Evolutionary conservation across 2,797 vertebrate species (phyloP).

Genomic region (Dendrocincla tyrannina): DNA sequence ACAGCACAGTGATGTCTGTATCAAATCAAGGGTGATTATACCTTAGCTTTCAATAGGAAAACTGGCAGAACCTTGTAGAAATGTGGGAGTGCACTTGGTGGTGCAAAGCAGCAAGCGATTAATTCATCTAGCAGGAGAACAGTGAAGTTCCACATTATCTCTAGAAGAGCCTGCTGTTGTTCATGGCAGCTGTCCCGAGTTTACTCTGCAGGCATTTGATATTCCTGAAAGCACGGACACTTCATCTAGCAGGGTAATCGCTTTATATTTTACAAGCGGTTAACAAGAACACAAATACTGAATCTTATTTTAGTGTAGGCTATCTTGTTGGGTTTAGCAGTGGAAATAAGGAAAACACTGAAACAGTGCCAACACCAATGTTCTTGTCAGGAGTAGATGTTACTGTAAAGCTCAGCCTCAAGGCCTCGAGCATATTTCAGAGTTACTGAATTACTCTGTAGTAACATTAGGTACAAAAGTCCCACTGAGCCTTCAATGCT

Average conservation of each 20-base stretch:
- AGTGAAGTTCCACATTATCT: not conserved
- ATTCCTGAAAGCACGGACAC: not conserved
- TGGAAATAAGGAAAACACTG: not conserved
- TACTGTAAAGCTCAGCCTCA: not conserved
- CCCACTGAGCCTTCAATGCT: not conserved
- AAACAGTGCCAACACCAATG: not conserved
- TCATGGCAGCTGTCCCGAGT: not conserved
- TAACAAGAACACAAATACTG: constrained; percentile 6
- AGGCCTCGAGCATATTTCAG: not conserved
- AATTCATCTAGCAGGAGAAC: not conserved
- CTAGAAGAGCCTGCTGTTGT: not conserved
- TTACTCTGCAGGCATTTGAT: not conserved
- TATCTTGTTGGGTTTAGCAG: not conserved
- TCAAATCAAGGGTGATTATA: not conserved
- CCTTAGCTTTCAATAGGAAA: not conserved
- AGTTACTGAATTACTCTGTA: not conserved
- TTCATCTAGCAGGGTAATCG: not conserved
- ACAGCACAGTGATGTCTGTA: accelerated
- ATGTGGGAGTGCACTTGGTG: accelerated
- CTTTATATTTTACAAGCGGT: not conserved
- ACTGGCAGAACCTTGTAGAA: accelerated
- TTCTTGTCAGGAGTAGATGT: not conserved
- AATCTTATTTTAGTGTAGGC: not conserved
- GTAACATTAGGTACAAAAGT: not conserved
- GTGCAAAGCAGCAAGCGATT: not conserved